Conservation (phyloP, 2,888 invertebrate species). For the Heliconius hortense region DNA sequence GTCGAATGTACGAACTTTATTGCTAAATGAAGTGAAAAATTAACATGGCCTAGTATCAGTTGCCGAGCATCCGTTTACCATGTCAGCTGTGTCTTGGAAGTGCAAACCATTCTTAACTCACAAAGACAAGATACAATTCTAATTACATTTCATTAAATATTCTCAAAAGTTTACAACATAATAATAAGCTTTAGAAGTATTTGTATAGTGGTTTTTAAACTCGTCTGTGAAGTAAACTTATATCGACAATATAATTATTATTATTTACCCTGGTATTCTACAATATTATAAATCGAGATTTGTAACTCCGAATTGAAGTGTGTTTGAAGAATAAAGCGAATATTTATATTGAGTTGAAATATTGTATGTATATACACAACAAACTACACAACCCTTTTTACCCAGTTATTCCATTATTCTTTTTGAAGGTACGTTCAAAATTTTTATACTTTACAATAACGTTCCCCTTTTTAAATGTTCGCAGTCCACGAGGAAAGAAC, state of each 20-base stretch:
- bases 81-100: conserved; percentile 10
- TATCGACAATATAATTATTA: conserved; percentile 42
- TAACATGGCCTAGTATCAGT: conserved; percentile 39
- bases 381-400: conserved; percentile 79
- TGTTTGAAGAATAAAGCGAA: conserved; percentile 60
- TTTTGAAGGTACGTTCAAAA: conserved; percentile 45
- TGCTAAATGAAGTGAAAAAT: conserved; percentile 59
- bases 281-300: conserved; percentile 51
- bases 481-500: conserved; percentile 46
- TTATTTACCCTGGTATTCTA: conserved; percentile 68
- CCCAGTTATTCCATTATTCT: conserved; percentile 62
- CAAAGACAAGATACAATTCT: conserved; percentile 16
- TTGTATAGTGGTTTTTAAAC: conserved; percentile 42
- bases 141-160: conserved; percentile 29
- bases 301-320: conserved; percentile 49
- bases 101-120: conserved; percentile 13
- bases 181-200: conserved; percentile 33
- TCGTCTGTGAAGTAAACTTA: conserved; percentile 48
- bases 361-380: conserved; percentile 70
- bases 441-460: conserved; percentile 24
- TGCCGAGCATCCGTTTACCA: conserved; percentile 38
- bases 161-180: conserved; percentile 34
- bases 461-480: conserved; percentile 21
- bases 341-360: conserved; percentile 53
- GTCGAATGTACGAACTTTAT: conserved; percentile 68